Conservation (phyloP, 2,113 vertebrate genomes). For the Calyptomena viridis region DNA sequence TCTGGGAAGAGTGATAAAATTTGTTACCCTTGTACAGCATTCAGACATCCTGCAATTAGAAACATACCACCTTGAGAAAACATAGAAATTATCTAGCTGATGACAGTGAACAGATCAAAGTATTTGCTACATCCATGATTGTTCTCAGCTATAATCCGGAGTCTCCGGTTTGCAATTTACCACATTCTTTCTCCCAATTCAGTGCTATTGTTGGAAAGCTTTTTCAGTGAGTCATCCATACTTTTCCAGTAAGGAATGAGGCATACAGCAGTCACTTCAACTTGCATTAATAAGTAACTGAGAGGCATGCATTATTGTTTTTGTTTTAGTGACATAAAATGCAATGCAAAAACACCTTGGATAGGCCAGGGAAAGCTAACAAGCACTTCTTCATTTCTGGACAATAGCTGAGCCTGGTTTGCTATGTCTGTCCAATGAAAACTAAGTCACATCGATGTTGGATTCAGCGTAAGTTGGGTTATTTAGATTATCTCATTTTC, state of each 20-base stretch:
- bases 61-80: neutral
- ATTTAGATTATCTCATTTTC: neutral
- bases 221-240: neutral
- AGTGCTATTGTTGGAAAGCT: neutral
- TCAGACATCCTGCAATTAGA: neutral
- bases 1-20: neutral
- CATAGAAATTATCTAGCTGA: neutral
- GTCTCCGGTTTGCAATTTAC: neutral
- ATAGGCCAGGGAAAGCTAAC: neutral
- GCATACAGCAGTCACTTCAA: neutral
- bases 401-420: neutral
- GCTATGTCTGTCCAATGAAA: neutral
- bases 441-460: neutral
- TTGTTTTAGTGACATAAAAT: neutral
- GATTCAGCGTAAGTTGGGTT: neutral
- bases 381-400: neutral
- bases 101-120: neutral
- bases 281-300: neutral
- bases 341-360: neutral
- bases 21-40: neutral
- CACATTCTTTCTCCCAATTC: neutral
- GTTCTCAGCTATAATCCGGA: neutral
- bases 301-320: neutral
- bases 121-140: neutral
- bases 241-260: neutral